Evolutionary conservation across 2,113 vertebrate species (phyloP).

Genomic region (Platanista minor): DNA sequence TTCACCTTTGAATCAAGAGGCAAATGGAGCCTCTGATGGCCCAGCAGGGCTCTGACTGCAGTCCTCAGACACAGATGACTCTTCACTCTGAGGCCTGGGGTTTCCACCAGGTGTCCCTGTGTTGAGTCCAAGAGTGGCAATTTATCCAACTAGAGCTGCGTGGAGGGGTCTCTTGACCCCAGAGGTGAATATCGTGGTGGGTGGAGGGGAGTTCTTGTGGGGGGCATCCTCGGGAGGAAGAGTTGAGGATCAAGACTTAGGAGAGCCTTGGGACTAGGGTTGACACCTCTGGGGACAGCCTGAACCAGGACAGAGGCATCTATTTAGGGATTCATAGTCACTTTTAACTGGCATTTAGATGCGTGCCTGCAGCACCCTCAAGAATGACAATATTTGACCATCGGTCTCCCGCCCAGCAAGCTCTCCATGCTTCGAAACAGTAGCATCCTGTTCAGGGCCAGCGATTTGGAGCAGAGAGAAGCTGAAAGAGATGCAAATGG

Average conservation of each 20-base stretch:
- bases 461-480: not conserved
- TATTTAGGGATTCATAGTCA: not conserved
- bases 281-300: not conserved
- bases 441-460: not conserved
- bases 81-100: not conserved
- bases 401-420: not conserved
- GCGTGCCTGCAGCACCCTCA: not conserved
- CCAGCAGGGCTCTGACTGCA: not conserved
- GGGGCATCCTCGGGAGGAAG: not conserved
- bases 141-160: not conserved
- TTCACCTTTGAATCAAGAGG: not conserved
- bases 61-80: not conserved
- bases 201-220: not conserved
- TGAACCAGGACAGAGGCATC: not conserved
- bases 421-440: not conserved
- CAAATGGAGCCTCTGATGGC: not conserved
- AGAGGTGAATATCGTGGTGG: not conserved
- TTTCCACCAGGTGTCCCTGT: not conserved
- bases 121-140: not conserved
- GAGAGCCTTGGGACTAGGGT: not conserved
- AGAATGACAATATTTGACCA: not conserved
- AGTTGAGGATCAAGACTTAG: not conserved
- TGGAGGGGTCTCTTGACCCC: not conserved
- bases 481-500: not conserved
- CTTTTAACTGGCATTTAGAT: slow-evolving; percentile 47